A percentile compares a stretch with the other conserved stretches of the same genome.
Conservation (phyloP, 2,797 vertebrate genomes). For the Sebastes aleutianus region DNA sequence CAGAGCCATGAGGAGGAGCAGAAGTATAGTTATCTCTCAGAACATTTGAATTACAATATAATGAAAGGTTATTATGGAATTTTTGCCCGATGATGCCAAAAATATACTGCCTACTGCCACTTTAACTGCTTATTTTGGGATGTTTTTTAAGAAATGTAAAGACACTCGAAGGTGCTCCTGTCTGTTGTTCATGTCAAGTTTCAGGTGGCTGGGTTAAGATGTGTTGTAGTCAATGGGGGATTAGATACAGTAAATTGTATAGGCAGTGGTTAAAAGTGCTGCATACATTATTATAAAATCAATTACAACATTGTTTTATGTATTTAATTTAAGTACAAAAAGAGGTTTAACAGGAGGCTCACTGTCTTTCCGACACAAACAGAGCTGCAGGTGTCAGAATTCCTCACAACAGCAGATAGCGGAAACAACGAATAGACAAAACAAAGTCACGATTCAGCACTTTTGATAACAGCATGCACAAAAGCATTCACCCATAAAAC, state of each 20-base stretch:
- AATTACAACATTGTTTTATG: background rate
- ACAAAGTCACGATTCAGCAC: background rate
- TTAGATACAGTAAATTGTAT: background rate
- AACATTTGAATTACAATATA: too few species aligned
- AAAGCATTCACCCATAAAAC: background rate
- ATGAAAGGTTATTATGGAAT: too few species aligned
- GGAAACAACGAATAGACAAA: background rate
- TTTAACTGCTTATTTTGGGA: slow-evolving; percentile 35
- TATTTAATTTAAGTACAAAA: too few species aligned
- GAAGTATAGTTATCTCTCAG: too few species aligned
- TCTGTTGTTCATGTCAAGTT: background rate
- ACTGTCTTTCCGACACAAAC: background rate
- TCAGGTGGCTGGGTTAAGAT: background rate
- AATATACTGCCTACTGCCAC: too few species aligned
- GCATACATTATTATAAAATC: background rate
- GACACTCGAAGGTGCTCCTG: slow-evolving; percentile 6
- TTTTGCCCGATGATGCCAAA: too few species aligned
- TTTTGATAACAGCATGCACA: background rate
- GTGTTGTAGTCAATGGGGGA: background rate
- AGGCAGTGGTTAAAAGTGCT: background rate
- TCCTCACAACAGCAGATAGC: background rate
- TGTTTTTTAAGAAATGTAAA: slow-evolving; percentile 21
- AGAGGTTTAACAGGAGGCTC: background rate
- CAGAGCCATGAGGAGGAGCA: too few species aligned
- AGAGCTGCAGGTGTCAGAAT: background rate